Conservation (phyloP, 2,797 vertebrate genomes). For the Bryconaethiops microstoma region DNA sequence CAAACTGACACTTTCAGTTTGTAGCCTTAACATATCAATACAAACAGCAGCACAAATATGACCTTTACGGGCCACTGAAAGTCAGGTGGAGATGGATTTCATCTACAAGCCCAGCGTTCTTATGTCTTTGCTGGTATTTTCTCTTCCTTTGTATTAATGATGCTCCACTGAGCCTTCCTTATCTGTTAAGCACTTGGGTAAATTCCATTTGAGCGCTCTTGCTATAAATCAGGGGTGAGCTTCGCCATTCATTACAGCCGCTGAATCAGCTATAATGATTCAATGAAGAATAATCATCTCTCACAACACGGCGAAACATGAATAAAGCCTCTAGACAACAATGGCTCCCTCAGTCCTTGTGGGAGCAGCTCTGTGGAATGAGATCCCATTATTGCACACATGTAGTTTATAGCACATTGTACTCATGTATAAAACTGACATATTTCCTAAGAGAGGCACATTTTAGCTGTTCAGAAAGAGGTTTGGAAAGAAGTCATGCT, state of each 20-base stretch:
- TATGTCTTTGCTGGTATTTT: slow-evolving; percentile 19
- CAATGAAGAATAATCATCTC: slow-evolving; percentile 43
- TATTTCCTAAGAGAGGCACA: slow-evolving; percentile 19
- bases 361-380: slow-evolving; percentile 11
- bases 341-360: slow-evolving; percentile 20
- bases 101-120: slow-evolving; percentile 2
- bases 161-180: slow-evolving; percentile 24
- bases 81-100: slow-evolving; percentile 1
- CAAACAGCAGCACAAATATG: slow-evolving; percentile 14
- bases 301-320: slow-evolving; percentile 36
- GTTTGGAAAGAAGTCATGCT: neutral
- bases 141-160: slow-evolving; percentile 44
- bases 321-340: slow-evolving; percentile 41
- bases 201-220: slow-evolving; percentile 40
- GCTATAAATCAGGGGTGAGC: slow-evolving; percentile 44
- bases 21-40: neutral
- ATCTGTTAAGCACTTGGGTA: slow-evolving; percentile 47
- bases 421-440: neutral
- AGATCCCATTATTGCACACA: slow-evolving; percentile 23
- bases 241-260: slow-evolving; percentile 39
- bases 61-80: slow-evolving; percentile 24
- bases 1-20: neutral
- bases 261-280: slow-evolving; percentile 46
- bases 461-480: slow-evolving; percentile 9
- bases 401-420: slow-evolving; percentile 18